A percentile compares a stretch with the other conserved stretches of the same genome.
Evolutionary conservation across 2,797 vertebrate genomes (phyloP).

Genomic region (Anas bahamensis): DNA sequence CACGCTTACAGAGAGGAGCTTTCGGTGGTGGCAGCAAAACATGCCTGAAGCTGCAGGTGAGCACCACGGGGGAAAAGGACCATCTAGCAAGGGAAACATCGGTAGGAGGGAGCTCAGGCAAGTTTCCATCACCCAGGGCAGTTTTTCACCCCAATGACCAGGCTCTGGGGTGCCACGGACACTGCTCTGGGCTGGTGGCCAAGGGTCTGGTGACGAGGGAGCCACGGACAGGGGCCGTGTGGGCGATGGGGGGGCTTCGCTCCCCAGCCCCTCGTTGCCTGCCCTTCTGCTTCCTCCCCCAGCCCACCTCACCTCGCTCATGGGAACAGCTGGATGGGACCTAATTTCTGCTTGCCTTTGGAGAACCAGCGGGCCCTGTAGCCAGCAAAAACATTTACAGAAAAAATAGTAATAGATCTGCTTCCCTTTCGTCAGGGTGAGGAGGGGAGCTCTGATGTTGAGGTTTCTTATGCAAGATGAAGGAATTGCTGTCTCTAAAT

Average conservation of each 20-base stretch:
- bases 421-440: constrained; percentile 37
- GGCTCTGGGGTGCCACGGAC: neutral
- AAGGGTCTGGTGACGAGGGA: neutral
- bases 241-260: neutral
- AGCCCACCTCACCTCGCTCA: neutral
- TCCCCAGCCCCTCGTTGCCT: neutral
- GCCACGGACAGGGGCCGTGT: neutral
- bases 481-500: neutral
- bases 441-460: neutral
- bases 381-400: constrained; percentile 69
- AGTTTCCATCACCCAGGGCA: neutral
- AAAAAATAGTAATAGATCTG: constrained; percentile 53
- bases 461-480: neutral
- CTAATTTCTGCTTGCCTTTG: constrained; percentile 41
- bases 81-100: neutral
- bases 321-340: constrained; percentile 52
- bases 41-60: neutral
- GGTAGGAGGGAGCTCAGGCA: neutral
- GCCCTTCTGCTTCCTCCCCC: neutral
- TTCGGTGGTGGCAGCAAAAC: neutral
- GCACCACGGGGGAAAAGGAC: neutral
- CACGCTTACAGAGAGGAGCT: neutral
- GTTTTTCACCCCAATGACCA: too few species aligned
- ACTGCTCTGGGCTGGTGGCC: neutral
- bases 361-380: neutral